Base-by-base conservation (phyloP, 1,140 invertebrate genomes). In the Orchesella cincta region DNA sequence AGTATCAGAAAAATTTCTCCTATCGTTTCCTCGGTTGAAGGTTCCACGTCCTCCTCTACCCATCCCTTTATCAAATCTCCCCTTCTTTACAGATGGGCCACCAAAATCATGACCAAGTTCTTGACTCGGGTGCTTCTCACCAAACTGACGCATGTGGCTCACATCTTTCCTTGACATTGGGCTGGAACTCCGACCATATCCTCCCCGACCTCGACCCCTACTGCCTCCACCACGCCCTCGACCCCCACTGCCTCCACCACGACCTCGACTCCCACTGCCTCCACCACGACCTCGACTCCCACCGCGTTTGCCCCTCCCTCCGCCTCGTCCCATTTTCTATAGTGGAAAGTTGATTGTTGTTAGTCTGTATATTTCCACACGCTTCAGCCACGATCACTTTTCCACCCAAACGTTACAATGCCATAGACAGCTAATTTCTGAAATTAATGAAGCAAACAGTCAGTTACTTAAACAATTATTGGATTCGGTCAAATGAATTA, bases 121-220 rank as follows among this genome's bases (percentile, higher is more conserved):
- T 29, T 71, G 28, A 33, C 81, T 76, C 1, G 79, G 78, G 70
- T 75, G 80, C 26, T 52, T 34, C 39, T 81, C 80, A 12, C 80
- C 78, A 62, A 80, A 81, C 39, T 79, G 54, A 1, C 33, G 23
- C 51, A 81, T 36, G 73, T 81, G 79, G 18, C 28, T 18, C 18
- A 28, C 39, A n/a, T 76, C 36, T 71, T 78, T 77, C 20, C 28
- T 39, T 20, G 1, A 46, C 52, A 33, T 77, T 28, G 16, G 16
- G 18, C 72, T 1, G 34, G 2, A 3, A 23, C 67, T n/a, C 14
- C n/a, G 5, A 73, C 70, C 54, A 39, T 72, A 31, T 64, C 76
- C 31, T 26, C 35, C 54, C 16, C 73, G 1, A 1, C 73, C 51
- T 67, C 46, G 5, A 18, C 62, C 29, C 8, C 76, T 54, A 70